Base-by-base conservation (phyloP, 1,140 invertebrate species). In the Zaprionus kolodkinae region DNA sequence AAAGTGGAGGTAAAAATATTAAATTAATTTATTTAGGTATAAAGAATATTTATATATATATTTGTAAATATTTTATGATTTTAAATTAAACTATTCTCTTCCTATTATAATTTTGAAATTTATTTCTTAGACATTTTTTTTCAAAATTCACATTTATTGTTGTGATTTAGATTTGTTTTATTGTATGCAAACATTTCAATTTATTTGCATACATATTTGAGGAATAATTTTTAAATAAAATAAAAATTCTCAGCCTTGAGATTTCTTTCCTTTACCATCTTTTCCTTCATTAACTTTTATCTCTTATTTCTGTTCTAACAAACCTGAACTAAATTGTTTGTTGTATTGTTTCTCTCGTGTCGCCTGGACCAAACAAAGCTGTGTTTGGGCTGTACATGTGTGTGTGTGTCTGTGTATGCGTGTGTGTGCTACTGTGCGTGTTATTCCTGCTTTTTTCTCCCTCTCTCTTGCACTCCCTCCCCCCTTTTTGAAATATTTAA, bases 401-500 rank as follows among this genome's bases (percentile, higher is more conserved):
- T 45, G 5, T 15, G 17, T 27, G 6, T 54, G 61, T 63, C 40
- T 63, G 64, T 30, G 35, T 43, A 17, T 36, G 21, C 17, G 52
- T 68, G 48, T 68, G 54, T 61, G 56, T 83, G 50, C 54, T 48
- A 40, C 54, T 59, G 66, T 82, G 73, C 52, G 66, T 77, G 66
- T 55, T 73, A 30, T 77, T 48, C 56, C 25, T 10, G 35, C 27
- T 62, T 48, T 81, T 70, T 67, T 48, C 40, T 12, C n/a, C 2
- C 21, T 21, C 21, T 21, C 21, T 21, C 2, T 21, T 21, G 1
- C 21, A 1, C 21, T 21, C 21, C 2, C 21, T 21, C 21, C 21
- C 57, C 17, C 56, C 81, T 68, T 74, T 68, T 55, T 54, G 17
- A 48, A 72, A 66, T 78, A 88, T 84, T 88, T 83, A 87, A 71